These are phyloP conservation scores for Peucedramus taeniatus DNA, from an alignment of 2,113 vertebrate species.

Conservation along the genomic window DNA sequence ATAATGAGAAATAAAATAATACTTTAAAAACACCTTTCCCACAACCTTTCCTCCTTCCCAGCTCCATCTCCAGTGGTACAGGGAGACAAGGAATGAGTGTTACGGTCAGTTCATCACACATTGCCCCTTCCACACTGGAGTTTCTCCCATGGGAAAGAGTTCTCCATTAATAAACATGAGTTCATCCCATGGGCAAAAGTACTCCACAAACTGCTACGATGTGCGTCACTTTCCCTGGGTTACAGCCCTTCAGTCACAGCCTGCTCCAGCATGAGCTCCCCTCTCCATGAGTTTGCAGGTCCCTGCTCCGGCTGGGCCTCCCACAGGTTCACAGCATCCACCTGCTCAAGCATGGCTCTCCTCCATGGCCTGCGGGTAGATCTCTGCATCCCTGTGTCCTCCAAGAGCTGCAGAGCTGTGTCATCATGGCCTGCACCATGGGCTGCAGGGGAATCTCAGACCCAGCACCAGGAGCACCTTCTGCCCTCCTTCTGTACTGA, in stretches of 20 bases:
- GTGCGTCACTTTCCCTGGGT: background rate
- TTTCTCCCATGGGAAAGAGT: background rate
- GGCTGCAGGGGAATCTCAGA: background rate
- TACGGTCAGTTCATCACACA: background rate
- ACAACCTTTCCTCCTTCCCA: background rate
- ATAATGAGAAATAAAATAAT: background rate
- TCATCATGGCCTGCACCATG: background rate
- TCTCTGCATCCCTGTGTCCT: background rate
- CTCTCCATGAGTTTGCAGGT: background rate
- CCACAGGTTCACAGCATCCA: background rate
- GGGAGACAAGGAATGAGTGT: background rate
- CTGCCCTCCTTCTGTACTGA: background rate
- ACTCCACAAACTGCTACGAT: background rate
- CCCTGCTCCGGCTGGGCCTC: background rate
- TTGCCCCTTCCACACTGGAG: background rate
- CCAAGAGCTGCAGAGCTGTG: background rate
- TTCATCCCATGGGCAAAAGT: no score
- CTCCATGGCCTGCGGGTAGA: fast-evolving
- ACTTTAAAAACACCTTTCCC: background rate
- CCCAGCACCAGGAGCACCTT: fast-evolving
- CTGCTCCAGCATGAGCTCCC: background rate
- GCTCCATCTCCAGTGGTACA: no score
- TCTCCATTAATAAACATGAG: background rate
- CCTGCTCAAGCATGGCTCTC: background rate
- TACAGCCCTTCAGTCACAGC: no score